Evolutionary conservation across 1,140 invertebrate genomes (phyloP).

Genomic region (Ptiloglossa arizonensis): DNA sequence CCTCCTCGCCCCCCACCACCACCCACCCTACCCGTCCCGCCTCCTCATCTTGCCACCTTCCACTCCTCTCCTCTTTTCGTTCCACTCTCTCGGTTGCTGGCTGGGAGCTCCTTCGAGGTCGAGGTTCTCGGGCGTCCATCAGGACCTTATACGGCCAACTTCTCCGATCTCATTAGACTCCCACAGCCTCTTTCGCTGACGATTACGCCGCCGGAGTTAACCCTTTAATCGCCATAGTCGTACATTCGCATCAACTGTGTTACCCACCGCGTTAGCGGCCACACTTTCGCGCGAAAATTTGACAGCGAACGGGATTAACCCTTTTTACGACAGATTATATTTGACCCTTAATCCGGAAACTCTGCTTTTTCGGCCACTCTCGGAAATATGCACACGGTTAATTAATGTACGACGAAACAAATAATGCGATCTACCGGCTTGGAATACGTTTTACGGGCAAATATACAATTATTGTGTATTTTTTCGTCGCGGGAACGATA

Average conservation of each 20-base stretch:
- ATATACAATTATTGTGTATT: too few relatives aligned
- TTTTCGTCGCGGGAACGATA: too few relatives aligned
- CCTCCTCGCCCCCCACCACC: conserved; percentile 44
- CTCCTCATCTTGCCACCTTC: neutral
- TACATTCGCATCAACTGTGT: conserved; percentile 19
- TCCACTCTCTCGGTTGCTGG: neutral
- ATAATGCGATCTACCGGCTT: too few relatives aligned
- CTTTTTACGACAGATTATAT: neutral
- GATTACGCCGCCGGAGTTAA: conserved; percentile 31
- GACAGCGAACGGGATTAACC: conserved; percentile 19
- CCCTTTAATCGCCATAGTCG: conserved; percentile 25
- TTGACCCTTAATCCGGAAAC: neutral
- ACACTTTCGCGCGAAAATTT: neutral
- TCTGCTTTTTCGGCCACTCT: too few relatives aligned
- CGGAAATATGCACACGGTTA: too few relatives aligned
- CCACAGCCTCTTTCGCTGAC: conserved; percentile 14
- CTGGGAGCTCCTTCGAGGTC: conserved; percentile 30
- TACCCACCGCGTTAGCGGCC: neutral
- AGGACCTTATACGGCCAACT: conserved; percentile 46
- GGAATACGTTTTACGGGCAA: too few relatives aligned
- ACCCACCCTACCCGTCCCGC: neutral
- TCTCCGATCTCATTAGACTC: conserved; percentile 52
- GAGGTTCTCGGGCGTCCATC: conserved; percentile 47
- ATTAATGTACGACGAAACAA: conserved; percentile 32
- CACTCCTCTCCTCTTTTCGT: neutral